Base-by-base conservation (phyloP, 2,113 vertebrate genomes). In the Periophthalmus modestus region DNA sequence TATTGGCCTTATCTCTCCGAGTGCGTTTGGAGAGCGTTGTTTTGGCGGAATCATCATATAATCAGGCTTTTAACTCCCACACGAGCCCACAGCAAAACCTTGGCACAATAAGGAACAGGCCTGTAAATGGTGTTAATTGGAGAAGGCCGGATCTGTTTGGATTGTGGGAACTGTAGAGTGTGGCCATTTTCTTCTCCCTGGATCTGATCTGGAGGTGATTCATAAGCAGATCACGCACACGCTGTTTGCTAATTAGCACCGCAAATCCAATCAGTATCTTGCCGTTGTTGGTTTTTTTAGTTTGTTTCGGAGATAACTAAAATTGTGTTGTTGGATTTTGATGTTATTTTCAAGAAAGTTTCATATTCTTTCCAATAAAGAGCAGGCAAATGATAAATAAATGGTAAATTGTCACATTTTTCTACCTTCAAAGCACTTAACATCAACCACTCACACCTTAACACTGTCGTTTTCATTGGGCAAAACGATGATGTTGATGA, bases 41-140 rank as follows among this genome's bases (percentile, higher is more conserved):
- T 65, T 65, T 39, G 62, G 62, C 62, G n/a, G 34, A 21, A 65
- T 65, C 62, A 43, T 65, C 62, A 65, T 39, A 39, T 39, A n/a
- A 65, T 65, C 34, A 65, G 62, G 62, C 62, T 39, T 43, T 65
- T 39, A 65, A 65, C 62, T 65, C 62, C 62, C 62, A 65, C 34
- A 21, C 19, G 34, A 65, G 62, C 62, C 62, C 18, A 10, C 62
- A 39, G 34, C 62, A 4, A 65, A 65, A 43, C 34, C 62, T 65
- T 65, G 62, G 62, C 62, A 39, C 62, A 39, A 39, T 43, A 7
- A 39, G 62, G 34, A 65, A n/a, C 33, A 19, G 62, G 34, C 9
- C 62, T 65, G 7, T 65, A 65, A 65, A 65, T 65, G 62, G 18
- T 39, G 62, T 65, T 65, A 65, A 65, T 65, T 39, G 62, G 62